These are phyloP conservation scores for Pseudeuparius sepicola DNA, from an alignment of 2,888 invertebrate genomes.

Conservation along the genomic window DNA sequence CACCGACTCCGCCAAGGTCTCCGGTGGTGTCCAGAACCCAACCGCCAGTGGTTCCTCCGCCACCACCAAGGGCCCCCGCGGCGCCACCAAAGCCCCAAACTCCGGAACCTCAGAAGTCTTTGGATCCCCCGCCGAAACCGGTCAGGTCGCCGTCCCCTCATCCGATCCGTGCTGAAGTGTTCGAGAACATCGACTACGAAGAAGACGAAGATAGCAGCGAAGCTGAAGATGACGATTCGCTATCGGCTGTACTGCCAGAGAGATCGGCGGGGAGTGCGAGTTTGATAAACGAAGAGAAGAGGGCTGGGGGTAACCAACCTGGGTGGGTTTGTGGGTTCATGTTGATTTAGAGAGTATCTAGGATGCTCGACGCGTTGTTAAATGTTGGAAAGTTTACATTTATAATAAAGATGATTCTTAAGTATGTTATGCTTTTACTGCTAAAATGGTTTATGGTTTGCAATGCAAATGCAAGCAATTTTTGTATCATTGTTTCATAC, in stretches of 20 bases:
- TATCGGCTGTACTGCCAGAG: constrained; percentile 22
- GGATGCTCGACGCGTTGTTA: too few species aligned
- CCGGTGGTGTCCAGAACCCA: constrained; percentile 12
- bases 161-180: constrained; percentile 28
- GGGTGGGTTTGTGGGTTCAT: too few species aligned
- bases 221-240: constrained; percentile 29
- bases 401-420: too few species aligned
- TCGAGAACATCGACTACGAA: constrained; percentile 30
- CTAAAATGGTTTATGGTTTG: too few species aligned
- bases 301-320: constrained; percentile 21
- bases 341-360: too few species aligned
- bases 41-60: constrained; percentile 4
- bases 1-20: constrained; percentile 11
- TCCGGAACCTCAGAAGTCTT: constrained; percentile 19
- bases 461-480: too few species aligned
- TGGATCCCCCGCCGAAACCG: constrained; percentile 30
- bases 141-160: constrained; percentile 35
- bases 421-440: too few species aligned
- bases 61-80: constrained; percentile 6
- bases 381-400: too few species aligned
- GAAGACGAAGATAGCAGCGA: constrained; percentile 26
- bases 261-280: constrained; percentile 21
- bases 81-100: constrained; percentile 15
- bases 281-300: constrained; percentile 33
- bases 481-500: too few species aligned